Evolutionary conservation across 2,888 invertebrate species (phyloP).

Genomic region (Macaria notata): DNA sequence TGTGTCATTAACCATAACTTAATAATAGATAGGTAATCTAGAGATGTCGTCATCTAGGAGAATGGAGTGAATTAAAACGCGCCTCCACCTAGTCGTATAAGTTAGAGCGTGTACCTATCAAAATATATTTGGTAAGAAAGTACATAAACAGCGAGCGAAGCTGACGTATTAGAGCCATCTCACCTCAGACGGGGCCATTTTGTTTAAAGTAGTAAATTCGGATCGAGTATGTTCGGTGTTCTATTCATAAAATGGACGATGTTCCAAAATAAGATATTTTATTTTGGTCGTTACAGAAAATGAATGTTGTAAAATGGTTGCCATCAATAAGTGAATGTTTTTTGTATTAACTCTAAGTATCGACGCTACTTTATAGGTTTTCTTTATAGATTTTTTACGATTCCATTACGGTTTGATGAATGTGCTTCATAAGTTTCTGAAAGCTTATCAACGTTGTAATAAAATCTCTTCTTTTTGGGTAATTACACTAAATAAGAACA

Average conservation of each 20-base stretch:
- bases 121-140: neutral
- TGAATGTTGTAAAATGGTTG: conserved; percentile 14
- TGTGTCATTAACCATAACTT: too few species aligned
- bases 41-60: too few species aligned
- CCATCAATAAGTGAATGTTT: conserved; percentile 10
- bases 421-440: conserved; percentile 11
- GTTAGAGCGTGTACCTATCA: too few species aligned
- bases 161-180: conserved; percentile 1
- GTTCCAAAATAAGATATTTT: conserved; percentile 16
- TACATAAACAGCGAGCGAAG: neutral
- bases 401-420: conserved; percentile 16
- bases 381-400: conserved; percentile 14
- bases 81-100: too few species aligned
- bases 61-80: too few species aligned
- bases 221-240: conserved; percentile 30
- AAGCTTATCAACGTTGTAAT: conserved; percentile 10
- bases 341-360: conserved; percentile 3
- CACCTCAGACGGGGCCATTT: conserved; percentile 8
- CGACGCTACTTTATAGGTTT: conserved; percentile 4
- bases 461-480: neutral
- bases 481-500: too few species aligned
- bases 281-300: conserved; percentile 15
- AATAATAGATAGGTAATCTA: too few species aligned
- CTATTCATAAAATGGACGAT: conserved; percentile 26
- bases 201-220: conserved; percentile 20